These are phyloP conservation scores for Andrena haemorrhoa DNA, from an alignment of 2,888 invertebrate species.

Conservation along the genomic window DNA sequence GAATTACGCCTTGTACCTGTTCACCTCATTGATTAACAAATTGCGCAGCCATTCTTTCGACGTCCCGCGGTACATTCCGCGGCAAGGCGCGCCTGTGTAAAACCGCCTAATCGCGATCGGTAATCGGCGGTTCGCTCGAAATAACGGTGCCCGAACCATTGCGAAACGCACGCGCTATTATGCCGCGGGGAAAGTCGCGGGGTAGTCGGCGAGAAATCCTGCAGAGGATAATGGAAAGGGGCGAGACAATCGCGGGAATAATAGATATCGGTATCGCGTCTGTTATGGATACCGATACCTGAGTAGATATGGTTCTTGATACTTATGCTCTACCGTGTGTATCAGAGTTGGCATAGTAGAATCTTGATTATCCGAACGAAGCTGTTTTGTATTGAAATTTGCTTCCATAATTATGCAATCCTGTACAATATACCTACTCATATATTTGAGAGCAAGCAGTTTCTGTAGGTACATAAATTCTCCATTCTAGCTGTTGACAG, in stretches of 20 bases:
- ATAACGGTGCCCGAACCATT: slow-evolving; percentile 47
- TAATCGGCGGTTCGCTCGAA: slow-evolving; percentile 45
- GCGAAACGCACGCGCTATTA: slow-evolving; percentile 29
- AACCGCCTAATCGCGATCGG: slow-evolving; percentile 47
- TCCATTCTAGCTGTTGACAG: no score
- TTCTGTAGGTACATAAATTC: no score
- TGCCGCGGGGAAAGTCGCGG: slow-evolving; percentile 21
- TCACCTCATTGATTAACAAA: slow-evolving; percentile 60
- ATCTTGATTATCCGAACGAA: no score
- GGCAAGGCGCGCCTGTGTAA: slow-evolving; percentile 45
- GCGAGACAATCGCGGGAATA: not conserved
- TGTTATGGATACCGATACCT: not conserved
- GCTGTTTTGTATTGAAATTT: no score
- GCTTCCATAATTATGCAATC: no score
- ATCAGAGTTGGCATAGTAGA: no score
- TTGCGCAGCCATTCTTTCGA: slow-evolving; percentile 34
- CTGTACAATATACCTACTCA: no score
- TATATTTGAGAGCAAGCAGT: no score
- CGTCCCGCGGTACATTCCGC: slow-evolving; percentile 40
- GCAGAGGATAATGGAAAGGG: not conserved
- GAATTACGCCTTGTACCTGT: slow-evolving; percentile 25
- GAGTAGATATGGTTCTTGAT: not conserved
- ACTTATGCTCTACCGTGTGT: not conserved
- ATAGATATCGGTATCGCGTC: not conserved
- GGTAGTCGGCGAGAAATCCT: not conserved